Conservation (phyloP, 2,888 invertebrate species). For the Mythimna ferrago region DNA sequence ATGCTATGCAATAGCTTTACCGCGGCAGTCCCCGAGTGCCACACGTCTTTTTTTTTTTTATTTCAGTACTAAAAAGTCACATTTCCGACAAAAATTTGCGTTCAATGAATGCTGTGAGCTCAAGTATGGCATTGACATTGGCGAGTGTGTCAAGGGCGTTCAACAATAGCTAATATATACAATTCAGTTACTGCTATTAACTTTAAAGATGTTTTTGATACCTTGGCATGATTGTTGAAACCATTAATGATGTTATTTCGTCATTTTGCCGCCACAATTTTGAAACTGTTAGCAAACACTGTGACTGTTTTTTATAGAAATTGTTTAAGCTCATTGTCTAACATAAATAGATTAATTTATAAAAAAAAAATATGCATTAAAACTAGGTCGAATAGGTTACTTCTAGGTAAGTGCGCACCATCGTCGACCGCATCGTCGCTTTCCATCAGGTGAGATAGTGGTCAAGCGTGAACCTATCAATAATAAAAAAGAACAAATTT, state of each 20-base stretch:
- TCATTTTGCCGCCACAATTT: slow-evolving; percentile 4
- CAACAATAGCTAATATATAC: slow-evolving; percentile 48
- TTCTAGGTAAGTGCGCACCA: too few species aligned
- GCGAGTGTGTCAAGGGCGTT: slow-evolving; percentile 94
- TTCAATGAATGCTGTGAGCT: slow-evolving; percentile 96
- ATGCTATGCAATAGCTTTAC: too few species aligned
- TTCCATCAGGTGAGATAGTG: too few species aligned
- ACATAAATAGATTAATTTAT: too few species aligned
- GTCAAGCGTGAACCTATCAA: too few species aligned
- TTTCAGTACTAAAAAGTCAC: neutral
- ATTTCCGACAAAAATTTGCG: slow-evolving; percentile 92
- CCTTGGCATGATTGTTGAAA: slow-evolving; percentile 48
- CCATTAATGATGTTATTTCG: slow-evolving; percentile 22
- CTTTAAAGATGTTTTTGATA: slow-evolving; percentile 30
- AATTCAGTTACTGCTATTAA: slow-evolving; percentile 34
- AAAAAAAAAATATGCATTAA: too few species aligned
- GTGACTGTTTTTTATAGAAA: neutral
- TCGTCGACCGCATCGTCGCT: too few species aligned
- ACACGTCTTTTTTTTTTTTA: too few species aligned
- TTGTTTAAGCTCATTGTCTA: neutral
- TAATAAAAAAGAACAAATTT: too few species aligned
- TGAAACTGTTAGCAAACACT: neutral
- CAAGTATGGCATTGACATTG: slow-evolving; percentile 99
- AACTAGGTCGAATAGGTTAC: too few species aligned
- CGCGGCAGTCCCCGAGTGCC: too few species aligned